Conservation (phyloP, 2,113 vertebrate species). For the Aleadryas rufinucha region DNA sequence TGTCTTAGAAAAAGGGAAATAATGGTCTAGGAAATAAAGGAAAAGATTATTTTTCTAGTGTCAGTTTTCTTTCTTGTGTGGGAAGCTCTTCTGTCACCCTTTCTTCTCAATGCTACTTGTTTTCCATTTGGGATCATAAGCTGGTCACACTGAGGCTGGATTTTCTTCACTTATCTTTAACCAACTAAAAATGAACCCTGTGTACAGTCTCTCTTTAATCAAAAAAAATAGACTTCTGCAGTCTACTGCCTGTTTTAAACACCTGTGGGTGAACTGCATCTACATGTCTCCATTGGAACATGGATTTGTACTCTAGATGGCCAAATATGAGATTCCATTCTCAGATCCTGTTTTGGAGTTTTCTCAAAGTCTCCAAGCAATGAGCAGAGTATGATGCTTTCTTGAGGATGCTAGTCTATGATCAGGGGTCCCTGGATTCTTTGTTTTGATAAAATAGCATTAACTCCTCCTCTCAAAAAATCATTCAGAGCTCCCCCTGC, state of each 20-base stretch:
- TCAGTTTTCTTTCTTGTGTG: background rate
- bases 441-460: background rate
- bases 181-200: background rate
- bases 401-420: background rate
- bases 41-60: background rate
- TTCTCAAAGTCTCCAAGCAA: background rate
- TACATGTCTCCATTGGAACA: rapidly evolving
- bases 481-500: background rate
- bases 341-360: background rate
- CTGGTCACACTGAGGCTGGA: background rate
- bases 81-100: background rate
- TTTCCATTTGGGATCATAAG: background rate
- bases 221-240: background rate
- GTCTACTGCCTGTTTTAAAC: background rate
- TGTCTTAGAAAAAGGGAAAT: background rate
- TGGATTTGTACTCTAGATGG: background rate
- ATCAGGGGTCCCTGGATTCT: background rate
- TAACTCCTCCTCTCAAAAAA: background rate
- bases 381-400: background rate
- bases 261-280: background rate
- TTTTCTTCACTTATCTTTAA: background rate
- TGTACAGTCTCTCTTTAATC: background rate
- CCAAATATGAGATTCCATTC: background rate
- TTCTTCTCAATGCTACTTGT: background rate
- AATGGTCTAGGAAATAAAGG: background rate